Percentiles rank a stretch among this genome's conserved stretches.
phyloP scores from a whole-genome alignment of 64 coral and sea anemone species.

The Porites australiensis region DNA sequence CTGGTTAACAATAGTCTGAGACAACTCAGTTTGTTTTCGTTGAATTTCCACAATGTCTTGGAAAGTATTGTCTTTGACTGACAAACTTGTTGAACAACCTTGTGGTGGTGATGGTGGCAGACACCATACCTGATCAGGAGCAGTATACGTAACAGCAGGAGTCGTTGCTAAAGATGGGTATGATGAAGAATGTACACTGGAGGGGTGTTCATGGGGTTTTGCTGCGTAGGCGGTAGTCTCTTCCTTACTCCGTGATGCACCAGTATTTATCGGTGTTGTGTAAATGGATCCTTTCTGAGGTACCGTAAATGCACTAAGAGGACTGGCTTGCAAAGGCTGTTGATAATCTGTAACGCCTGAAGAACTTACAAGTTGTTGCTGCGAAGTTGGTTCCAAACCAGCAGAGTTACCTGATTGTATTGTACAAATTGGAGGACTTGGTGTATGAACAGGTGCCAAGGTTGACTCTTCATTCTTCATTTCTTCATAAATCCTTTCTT shows the following conservation, averaged over 20 bases:
- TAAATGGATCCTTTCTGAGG: background rate
- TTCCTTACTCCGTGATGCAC: background rate
- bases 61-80: no score
- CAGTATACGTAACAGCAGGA: no score
- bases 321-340: background rate
- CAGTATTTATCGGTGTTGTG: no score
- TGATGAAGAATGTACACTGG: background rate
- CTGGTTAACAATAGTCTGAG: conserved; percentile 61
- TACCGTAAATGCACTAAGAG: background rate
- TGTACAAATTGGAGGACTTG: background rate
- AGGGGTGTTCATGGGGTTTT: background rate
- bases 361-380: no score
- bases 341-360: no score
- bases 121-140: background rate
- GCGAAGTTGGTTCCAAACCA: no score
- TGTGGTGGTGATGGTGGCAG: no score
- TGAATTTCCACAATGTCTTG: conserved; percentile 72
- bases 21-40: conserved; percentile 66
- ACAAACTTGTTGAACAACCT: conserved; percentile 14
- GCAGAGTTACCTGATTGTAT: no score
- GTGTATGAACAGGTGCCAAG: background rate
- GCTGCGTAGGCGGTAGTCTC: background rate
- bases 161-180: background rate
- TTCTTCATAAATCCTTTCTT: background rate
- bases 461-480: no score